Evolutionary conservation across 1,140 invertebrate species (phyloP).

Genomic region (Steinernema feltiae): DNA sequence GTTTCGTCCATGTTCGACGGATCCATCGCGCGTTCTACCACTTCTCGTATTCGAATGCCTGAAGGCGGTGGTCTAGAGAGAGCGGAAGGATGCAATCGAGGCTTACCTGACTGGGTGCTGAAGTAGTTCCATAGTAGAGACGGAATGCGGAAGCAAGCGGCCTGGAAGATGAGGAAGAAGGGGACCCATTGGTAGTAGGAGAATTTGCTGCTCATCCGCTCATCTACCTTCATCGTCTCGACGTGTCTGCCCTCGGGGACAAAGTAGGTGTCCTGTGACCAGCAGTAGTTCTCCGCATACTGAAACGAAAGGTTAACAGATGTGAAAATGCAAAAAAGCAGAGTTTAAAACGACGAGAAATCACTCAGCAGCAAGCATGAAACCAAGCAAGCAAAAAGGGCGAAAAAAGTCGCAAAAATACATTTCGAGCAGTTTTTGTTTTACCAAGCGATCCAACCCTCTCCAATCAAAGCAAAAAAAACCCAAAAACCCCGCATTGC

Average conservation of each 20-base stretch:
- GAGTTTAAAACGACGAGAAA: conserved; percentile 6
- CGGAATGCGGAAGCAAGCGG: conserved; percentile 60
- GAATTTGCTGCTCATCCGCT: conserved; percentile 34
- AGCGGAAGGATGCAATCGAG: no score
- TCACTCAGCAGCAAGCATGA: conserved; percentile 9
- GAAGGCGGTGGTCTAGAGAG: no score
- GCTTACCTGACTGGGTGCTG: conserved; percentile 48
- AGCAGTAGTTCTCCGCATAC: conserved; percentile 58
- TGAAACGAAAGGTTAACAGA: conserved; percentile 27
- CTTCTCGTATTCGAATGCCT: conserved; percentile 53
- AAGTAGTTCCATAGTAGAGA: conserved; percentile 58
- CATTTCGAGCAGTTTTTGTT: neutral
- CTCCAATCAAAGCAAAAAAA: no score
- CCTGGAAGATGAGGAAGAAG: conserved; percentile 59
- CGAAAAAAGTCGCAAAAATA: no score
- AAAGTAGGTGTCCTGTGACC: conserved; percentile 55
- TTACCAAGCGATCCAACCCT: no score
- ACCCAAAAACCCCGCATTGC: no score
- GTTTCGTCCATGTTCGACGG: conserved; percentile 47
- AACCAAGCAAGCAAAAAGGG: conserved; percentile 5
- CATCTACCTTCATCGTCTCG: conserved; percentile 38
- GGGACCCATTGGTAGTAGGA: conserved; percentile 62
- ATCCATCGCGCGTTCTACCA: conserved; percentile 50
- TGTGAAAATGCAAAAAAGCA: neutral
- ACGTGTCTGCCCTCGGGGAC: conserved; percentile 49